These are phyloP conservation scores for Acanthosepion pharaonis DNA, from an alignment of 2,888 invertebrate genomes.

Conservation along the genomic window DNA sequence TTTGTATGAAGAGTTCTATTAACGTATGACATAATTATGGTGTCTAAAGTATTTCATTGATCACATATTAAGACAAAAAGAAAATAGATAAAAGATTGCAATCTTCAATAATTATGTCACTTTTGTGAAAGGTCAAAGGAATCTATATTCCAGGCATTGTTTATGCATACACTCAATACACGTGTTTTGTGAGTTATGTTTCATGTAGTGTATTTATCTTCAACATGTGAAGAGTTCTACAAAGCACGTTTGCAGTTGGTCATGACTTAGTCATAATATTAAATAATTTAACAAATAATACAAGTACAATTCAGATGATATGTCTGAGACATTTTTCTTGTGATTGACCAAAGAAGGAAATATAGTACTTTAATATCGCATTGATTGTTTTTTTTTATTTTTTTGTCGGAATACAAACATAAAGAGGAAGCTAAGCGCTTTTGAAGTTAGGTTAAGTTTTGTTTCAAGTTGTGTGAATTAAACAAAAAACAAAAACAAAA, in stretches of 20 bases:
- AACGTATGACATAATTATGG: constrained; percentile 15
- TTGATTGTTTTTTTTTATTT: background rate
- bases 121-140: background rate
- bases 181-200: constrained; percentile 21
- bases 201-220: background rate
- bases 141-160: background rate
- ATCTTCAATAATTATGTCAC: background rate
- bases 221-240: background rate
- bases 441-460: background rate
- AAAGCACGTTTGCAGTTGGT: background rate
- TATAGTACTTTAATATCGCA: background rate
- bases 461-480: background rate
- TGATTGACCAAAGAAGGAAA: background rate
- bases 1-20: background rate
- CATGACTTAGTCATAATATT: constrained; percentile 9
- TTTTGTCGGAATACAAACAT: background rate
- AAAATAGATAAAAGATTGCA: background rate
- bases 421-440: background rate
- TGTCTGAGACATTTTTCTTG: background rate
- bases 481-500: background rate
- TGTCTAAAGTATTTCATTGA: background rate
- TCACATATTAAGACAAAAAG: background rate
- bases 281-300: constrained; percentile 9
- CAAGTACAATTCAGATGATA: background rate
- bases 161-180: background rate